phyloP scores from a whole-genome alignment of 2,888 invertebrate genomes.

The Mythimna pallens region DNA sequence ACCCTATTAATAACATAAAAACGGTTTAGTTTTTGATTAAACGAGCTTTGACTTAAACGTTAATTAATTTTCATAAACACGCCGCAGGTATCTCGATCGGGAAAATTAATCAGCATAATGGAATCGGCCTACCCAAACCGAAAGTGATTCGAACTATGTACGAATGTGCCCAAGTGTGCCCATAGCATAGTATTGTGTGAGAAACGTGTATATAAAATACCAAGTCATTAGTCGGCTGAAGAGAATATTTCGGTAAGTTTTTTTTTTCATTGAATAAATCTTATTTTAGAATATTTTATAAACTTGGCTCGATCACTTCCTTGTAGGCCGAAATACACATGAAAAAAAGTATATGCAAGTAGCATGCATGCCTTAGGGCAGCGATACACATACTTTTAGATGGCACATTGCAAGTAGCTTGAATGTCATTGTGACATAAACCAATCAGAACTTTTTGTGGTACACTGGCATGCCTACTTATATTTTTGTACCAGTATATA shows the following conservation, averaged over 20 bases:
- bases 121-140: conserved; percentile 22
- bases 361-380: too few species aligned
- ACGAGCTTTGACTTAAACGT: background rate
- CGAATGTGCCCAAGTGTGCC: conserved; percentile 47
- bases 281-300: conserved; percentile 26
- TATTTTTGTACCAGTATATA: too few species aligned
- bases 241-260: conserved; percentile 89
- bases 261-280: conserved; percentile 11
- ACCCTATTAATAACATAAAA: background rate
- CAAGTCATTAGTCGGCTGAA: conserved; percentile 90
- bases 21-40: background rate
- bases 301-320: conserved; percentile 30
- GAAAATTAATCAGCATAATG: conserved; percentile 47
- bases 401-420: too few species aligned
- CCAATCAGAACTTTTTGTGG: too few species aligned
- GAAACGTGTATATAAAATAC: conserved; percentile 84
- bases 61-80: conserved; percentile 10
- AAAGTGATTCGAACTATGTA: conserved; percentile 63
- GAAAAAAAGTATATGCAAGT: too few species aligned
- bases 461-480: too few species aligned
- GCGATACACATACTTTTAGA: too few species aligned
- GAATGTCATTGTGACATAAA: too few species aligned
- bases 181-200: conserved; percentile 68
- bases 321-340: background rate
- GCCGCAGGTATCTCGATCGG: conserved; percentile 19